A percentile compares a stretch with the other conserved stretches of the same genome.
These are phyloP conservation scores for Tauraco erythrolophus DNA, from an alignment of 2,113 vertebrate species.

Conservation along the genomic window DNA sequence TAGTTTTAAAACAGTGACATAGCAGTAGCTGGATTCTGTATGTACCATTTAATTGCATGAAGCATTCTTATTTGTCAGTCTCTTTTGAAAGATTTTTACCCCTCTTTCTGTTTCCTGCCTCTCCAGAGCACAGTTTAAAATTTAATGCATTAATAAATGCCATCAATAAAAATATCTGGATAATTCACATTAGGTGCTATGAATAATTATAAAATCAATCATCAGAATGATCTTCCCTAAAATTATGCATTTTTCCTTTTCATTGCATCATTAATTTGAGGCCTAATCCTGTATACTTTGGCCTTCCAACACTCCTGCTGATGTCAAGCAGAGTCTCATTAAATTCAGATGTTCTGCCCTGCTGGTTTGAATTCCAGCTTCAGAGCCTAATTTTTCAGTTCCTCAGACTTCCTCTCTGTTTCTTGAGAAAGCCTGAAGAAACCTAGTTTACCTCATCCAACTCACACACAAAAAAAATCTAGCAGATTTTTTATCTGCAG, in stretches of 20 bases:
- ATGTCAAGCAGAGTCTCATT: slow-evolving; percentile 32
- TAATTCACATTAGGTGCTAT: slow-evolving; percentile 52
- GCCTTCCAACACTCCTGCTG: not conserved
- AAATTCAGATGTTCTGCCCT: slow-evolving; percentile 38
- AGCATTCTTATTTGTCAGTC: not conserved
- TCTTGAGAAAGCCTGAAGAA: not conserved
- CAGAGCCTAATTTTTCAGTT: not conserved
- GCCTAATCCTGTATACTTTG: not conserved
- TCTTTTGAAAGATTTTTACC: not conserved
- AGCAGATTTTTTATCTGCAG: not conserved
- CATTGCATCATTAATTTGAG: slow-evolving; percentile 56
- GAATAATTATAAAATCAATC: slow-evolving; percentile 75
- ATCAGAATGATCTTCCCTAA: slow-evolving; percentile 51
- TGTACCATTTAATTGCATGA: not conserved
- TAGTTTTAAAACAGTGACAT: not conserved
- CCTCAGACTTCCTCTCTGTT: not conserved
- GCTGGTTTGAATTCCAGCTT: not conserved
- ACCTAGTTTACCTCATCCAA: not conserved
- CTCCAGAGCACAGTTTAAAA: slow-evolving; percentile 54
- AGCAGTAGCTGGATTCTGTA: not conserved
- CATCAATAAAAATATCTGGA: slow-evolving; percentile 60
- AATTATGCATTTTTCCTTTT: slow-evolving; percentile 60
- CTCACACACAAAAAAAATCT: too few species aligned
- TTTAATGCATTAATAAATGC: slow-evolving; percentile 72
- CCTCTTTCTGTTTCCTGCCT: slow-evolving; percentile 9